A percentile compares a stretch with the other conserved stretches of the same genome.
phyloP scores from a whole-genome alignment of 2,797 vertebrate species.

The Clarias laeviceps region DNA sequence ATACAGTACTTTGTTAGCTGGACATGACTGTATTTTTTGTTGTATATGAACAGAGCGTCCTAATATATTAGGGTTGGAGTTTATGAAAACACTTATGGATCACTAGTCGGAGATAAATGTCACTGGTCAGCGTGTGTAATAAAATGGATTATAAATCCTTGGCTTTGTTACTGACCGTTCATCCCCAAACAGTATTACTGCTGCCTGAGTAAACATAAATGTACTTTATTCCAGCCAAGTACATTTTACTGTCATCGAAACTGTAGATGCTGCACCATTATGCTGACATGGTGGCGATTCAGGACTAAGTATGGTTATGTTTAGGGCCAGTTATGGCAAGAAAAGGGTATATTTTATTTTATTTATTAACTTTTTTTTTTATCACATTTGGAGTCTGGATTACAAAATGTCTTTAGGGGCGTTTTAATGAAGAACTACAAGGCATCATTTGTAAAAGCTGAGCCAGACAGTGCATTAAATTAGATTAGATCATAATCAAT shows the following conservation, averaged over 20 bases:
- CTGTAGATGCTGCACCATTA: neutral
- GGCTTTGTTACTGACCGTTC: conserved; percentile 3
- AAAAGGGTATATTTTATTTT: too few species aligned
- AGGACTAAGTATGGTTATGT: neutral
- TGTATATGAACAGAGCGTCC: neutral
- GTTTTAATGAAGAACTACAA: neutral
- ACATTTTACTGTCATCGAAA: neutral
- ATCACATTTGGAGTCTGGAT: neutral
- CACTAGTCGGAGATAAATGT: neutral
- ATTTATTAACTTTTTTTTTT: too few species aligned
- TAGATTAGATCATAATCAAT: conserved; percentile 2
- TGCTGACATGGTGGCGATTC: neutral
- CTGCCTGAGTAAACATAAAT: neutral
- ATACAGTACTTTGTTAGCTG: neutral
- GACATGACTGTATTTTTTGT: neutral
- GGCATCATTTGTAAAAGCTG: neutral
- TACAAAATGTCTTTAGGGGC: neutral
- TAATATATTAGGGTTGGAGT: neutral
- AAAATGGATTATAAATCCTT: neutral
- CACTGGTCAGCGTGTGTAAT: neutral
- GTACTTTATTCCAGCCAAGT: neutral
- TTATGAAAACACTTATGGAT: neutral
- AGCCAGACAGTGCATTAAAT: neutral
- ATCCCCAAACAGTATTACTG: neutral
- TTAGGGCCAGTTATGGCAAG: neutral